Conservation (phyloP, 2,113 vertebrate species). For the Myocastor coypus region DNA sequence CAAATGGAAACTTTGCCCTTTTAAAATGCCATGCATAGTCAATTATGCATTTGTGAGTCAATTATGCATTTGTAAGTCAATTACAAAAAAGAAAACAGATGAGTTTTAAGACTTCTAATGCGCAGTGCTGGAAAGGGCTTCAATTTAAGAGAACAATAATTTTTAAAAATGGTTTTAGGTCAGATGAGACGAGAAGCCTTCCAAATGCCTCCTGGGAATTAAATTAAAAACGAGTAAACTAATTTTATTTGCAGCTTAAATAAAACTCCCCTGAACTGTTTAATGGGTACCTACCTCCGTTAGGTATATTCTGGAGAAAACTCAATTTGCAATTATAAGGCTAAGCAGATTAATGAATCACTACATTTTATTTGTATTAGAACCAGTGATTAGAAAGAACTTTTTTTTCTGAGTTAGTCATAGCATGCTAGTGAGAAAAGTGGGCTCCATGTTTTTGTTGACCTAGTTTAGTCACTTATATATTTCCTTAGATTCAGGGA, state of each 20-base stretch:
- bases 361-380: slow-evolving; percentile 75
- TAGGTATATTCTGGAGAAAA: slow-evolving; percentile 77
- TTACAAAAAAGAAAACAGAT: slow-evolving; percentile 80
- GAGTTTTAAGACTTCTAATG: slow-evolving; percentile 79
- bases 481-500: neutral
- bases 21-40: slow-evolving; percentile 78
- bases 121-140: slow-evolving; percentile 71
- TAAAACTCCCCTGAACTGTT: slow-evolving; percentile 78
- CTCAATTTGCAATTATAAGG: slow-evolving; percentile 79
- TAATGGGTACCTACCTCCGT: slow-evolving; percentile 77
- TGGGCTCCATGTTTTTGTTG: neutral
- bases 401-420: neutral
- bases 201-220: slow-evolving; percentile 81
- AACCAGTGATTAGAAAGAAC: slow-evolving; percentile 70
- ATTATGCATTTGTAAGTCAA: slow-evolving; percentile 81
- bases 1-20: slow-evolving; percentile 78
- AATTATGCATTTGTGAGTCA: slow-evolving; percentile 78
- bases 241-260: slow-evolving; percentile 82
- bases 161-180: slow-evolving; percentile 81
- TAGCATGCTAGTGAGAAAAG: slow-evolving; percentile 41
- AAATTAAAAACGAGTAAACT: slow-evolving; percentile 82
- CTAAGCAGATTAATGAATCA: slow-evolving; percentile 82
- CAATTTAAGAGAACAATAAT: slow-evolving; percentile 77
- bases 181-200: slow-evolving; percentile 78
- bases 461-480: neutral